Evolutionary conservation across 35 echinoderm and acorn worm species (phyloP), one percentile per base, ranked within the genome.

Genomic region (Heliocidaris tuberculata): DNA sequence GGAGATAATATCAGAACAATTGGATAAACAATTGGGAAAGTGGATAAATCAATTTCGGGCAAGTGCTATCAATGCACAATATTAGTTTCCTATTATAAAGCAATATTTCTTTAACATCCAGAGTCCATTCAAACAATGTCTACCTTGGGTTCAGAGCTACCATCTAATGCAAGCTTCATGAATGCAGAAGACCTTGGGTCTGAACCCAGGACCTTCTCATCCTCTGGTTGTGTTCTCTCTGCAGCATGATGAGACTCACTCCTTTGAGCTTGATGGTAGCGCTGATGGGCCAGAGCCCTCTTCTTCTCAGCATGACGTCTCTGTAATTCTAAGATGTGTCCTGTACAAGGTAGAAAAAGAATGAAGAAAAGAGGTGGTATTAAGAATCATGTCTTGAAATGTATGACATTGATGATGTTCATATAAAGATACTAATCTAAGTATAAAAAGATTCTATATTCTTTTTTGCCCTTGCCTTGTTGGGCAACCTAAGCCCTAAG

Each of bases 241-340:
- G 87, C 31, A 42, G 13, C 87, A 31, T 89, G 65, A 78, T 16
- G 31, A 30, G 47, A 42, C 35, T 42, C 87, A 24, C 15, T 89
- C 87, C 87, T 89, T 7, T 32, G 31, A 31, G 48, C 13, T 13
- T 93, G 21, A 47, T 93, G 91, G 50, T n/a, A 30, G n/a, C 47
- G 31, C 21, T 93, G 91, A 16, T 13, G 50, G 29, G 48, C 91
- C 91, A 48, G 48, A 48, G 91, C 91, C 50, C 91, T 93, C 91
- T 59, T 93, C 91, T 93, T 93, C 91, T 93, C 91, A 9, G 91
- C 91, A 93, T 93, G 91, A 13, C 50, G 91, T 93, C 50, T 93
- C 50, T 93, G 31, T 59, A 93, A 59, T 29, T 93, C 48, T 31
- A 93, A 48, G n/a, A 93, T 93, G 29, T 59, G 91, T 93, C 50